These are phyloP conservation scores for Gallinago media DNA, from an alignment of 2,113 vertebrate genomes.

Conservation along the genomic window DNA sequence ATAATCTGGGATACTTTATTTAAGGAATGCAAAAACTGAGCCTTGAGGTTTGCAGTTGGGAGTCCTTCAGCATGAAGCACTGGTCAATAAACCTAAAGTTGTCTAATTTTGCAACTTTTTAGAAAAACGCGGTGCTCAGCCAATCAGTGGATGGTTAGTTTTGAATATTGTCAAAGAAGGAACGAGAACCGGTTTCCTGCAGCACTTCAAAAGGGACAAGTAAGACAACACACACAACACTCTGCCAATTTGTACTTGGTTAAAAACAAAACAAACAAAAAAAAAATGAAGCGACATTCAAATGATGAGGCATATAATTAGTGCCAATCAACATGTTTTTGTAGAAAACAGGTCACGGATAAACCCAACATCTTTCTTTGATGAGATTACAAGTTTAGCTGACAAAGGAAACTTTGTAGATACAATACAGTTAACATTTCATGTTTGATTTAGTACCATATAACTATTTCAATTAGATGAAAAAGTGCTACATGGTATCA, in stretches of 20 bases:
- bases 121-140: not conserved
- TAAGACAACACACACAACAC: not conserved
- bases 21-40: not conserved
- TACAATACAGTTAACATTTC: not conserved
- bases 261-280: not conserved
- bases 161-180: not conserved
- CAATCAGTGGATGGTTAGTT: not conserved
- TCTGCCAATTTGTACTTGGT: not conserved
- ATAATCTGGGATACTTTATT: not conserved
- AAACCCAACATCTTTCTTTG: not conserved
- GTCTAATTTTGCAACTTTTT: not conserved
- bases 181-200: not conserved
- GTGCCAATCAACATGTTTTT: conserved; percentile 14
- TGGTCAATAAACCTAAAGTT: not conserved
- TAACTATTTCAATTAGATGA: not conserved
- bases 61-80: not conserved
- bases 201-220: not conserved
- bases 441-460: not conserved
- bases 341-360: conserved; percentile 32
- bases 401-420: not conserved
- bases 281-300: not conserved
- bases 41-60: not conserved
- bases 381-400: not conserved
- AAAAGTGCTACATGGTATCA: not conserved
- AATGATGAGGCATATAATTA: not conserved